Percentiles rank a stretch among this genome's conserved stretches.
phyloP scores from a whole-genome alignment of 23 tunicate species.

The Oikopleura albicans region DNA sequence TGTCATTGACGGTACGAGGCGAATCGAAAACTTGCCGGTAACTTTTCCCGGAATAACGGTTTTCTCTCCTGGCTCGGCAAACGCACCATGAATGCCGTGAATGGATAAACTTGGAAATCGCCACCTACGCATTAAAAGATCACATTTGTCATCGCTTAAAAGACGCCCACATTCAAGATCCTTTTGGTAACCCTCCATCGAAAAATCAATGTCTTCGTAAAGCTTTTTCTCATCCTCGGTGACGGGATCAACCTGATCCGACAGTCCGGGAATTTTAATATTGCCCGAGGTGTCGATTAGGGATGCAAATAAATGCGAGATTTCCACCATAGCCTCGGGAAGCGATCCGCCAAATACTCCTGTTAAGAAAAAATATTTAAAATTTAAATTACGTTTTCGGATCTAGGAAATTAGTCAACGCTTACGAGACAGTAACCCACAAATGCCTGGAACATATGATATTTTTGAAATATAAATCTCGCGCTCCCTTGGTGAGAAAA shows the following conservation, averaged over 20 bases:
- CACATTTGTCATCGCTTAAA: conserved; percentile 33
- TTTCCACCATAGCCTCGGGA: conserved; percentile 75
- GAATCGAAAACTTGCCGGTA: conserved; percentile 85
- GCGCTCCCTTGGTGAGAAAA: no score
- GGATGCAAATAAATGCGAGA: conserved; percentile 48
- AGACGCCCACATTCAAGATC: conserved; percentile 49
- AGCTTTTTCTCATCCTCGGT: conserved; percentile 44
- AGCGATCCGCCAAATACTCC: conserved; percentile 67
- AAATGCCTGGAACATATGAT: no score
- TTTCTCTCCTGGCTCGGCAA: conserved; percentile 66
- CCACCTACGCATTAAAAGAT: conserved; percentile 53
- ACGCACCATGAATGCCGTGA: conserved; percentile 11
- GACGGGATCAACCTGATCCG: conserved; percentile 63
- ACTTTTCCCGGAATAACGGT: conserved; percentile 93
- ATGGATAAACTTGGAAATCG: conserved; percentile 5
- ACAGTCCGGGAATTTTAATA: conserved; percentile 53
- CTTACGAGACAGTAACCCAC: no score
- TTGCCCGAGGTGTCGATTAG: conserved; percentile 70
- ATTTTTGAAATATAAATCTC: no score
- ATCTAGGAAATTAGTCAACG: no score
- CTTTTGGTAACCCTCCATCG: conserved; percentile 45
- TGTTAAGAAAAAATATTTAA: no score
- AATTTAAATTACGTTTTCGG: no score
- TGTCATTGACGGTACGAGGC: conserved; percentile 54
- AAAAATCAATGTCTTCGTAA: conserved; percentile 71